Base-by-base conservation (phyloP, 2,888 invertebrate species). In the Meta bourneti region DNA sequence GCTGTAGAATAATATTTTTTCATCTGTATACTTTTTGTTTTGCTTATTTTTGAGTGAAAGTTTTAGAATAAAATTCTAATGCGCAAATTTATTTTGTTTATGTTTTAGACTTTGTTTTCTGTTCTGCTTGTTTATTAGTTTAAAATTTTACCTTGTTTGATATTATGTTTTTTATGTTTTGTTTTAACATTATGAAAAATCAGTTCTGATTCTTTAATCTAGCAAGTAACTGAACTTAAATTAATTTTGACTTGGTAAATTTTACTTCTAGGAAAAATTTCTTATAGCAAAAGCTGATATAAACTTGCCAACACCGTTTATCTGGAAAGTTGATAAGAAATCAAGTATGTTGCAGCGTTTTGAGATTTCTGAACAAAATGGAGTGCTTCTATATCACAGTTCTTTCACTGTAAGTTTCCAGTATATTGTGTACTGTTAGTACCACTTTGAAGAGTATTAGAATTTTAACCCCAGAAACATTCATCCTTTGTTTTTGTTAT, bases 301-400 rank as follows among this genome's bases (percentile, higher is more conserved):
- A 93, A 96, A 96, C 91, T 96, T 96, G 94, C 97, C 98, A 95
- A 97, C 97, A 96, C 98, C 98, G 8, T 96, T 97, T 7, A 97
- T 98, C 94, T 98, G 98, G 98, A 96, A 98, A 95, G 97, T 98
- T 74, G 98, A 98, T 95, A 97, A 97, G 75, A 96, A 96, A 94
- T 96, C 96, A 93, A 84, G 89, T 78, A 95, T 97, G 94, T 94
- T 97, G 94, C 96, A 96, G 94, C 96, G 97, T 94, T 97, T 96
- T 95, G 96, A 96, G 94, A 96, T 96, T 69, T 96, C 96, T 95
- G 96, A 97, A 94, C 97, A 97, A 94, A 97, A 97, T 94, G 97
- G 97, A 91, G 96, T 97, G 95, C 97, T 97, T 91, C 96, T 97
- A 90, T 98, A 98, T 94, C 96, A 97, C 94, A 98, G 97, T 96